Evolutionary conservation across 2,888 invertebrate species (phyloP).

Genomic region (Agonopterix subpropinquella): DNA sequence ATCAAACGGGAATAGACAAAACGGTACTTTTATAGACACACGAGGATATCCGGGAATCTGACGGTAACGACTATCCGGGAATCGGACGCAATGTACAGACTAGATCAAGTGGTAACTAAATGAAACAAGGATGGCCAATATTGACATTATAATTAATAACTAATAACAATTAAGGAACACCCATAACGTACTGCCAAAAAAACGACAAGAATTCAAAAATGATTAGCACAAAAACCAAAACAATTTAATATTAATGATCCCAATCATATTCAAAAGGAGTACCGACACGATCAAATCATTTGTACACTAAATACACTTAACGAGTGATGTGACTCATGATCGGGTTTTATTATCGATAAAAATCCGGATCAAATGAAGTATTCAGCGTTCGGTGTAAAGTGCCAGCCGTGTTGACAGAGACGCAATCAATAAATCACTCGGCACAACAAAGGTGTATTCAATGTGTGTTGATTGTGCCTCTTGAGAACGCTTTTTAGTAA

Average conservation of each 20-base stretch:
- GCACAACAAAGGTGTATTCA: conserved; percentile 66
- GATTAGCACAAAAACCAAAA: conserved; percentile 8
- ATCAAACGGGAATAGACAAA: too few species aligned
- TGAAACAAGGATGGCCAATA: too few species aligned
- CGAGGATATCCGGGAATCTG: too few species aligned
- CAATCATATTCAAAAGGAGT: conserved; percentile 29
- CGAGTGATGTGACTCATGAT: conserved; percentile 67
- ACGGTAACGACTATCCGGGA: too few species aligned
- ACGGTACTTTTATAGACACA: too few species aligned
- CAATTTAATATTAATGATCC: conserved; percentile 20
- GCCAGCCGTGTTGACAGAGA: conserved; percentile 72
- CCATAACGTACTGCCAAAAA: too few species aligned
- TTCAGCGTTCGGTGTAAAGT: conserved; percentile 58
- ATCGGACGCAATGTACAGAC: too few species aligned
- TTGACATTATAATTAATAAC: too few species aligned
- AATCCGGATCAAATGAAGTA: conserved; percentile 76
- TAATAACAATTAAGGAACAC: too few species aligned
- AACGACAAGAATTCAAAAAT: background rate
- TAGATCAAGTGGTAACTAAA: too few species aligned
- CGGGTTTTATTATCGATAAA: conserved; percentile 70
- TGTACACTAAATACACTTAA: conserved; percentile 69
- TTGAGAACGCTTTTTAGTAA: conserved; percentile 66
- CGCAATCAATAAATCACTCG: conserved; percentile 75
- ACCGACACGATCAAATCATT: conserved; percentile 48
- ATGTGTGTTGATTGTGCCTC: conserved; percentile 75